Evolutionary conservation across 2,113 vertebrate species (phyloP).

Genomic region (Hemicordylus capensis): DNA sequence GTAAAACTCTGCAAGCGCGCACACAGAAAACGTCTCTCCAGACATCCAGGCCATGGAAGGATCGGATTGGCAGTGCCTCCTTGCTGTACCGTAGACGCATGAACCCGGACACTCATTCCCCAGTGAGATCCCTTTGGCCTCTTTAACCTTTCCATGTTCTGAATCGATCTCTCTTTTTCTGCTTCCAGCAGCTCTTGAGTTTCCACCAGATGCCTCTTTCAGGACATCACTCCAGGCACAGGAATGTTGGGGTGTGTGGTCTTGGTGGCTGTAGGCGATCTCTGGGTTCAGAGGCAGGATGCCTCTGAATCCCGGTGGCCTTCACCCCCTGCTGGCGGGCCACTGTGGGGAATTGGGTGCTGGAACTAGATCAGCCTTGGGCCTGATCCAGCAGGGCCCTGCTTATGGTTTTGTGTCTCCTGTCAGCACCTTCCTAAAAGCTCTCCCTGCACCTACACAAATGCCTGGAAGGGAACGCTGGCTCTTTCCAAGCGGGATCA

Average conservation of each 20-base stretch:
- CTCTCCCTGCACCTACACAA: not conserved
- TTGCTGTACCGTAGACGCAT: no score
- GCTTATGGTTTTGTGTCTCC: not conserved
- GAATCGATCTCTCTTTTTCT: not conserved
- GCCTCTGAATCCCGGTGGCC: no score
- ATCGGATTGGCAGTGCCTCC: not conserved
- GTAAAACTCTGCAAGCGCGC: not conserved
- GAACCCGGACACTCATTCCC: no score
- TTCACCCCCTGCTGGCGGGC: no score
- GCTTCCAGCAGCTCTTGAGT: not conserved
- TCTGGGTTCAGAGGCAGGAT: no score
- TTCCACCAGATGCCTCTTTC: accelerated
- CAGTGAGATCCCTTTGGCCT: not conserved
- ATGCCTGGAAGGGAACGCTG: not conserved
- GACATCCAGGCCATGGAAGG: not conserved
- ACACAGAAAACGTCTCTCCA: not conserved
- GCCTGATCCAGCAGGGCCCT: accelerated
- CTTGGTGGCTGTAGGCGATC: no score
- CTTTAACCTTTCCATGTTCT: accelerated
- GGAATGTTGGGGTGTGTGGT: no score
- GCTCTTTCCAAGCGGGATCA: not conserved
- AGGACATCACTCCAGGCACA: not conserved
- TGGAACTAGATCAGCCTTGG: no score
- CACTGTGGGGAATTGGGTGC: no score
- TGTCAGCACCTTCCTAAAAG: no score